Conservation (phyloP, 2,113 vertebrate genomes). For the Athene cunicularia region DNA sequence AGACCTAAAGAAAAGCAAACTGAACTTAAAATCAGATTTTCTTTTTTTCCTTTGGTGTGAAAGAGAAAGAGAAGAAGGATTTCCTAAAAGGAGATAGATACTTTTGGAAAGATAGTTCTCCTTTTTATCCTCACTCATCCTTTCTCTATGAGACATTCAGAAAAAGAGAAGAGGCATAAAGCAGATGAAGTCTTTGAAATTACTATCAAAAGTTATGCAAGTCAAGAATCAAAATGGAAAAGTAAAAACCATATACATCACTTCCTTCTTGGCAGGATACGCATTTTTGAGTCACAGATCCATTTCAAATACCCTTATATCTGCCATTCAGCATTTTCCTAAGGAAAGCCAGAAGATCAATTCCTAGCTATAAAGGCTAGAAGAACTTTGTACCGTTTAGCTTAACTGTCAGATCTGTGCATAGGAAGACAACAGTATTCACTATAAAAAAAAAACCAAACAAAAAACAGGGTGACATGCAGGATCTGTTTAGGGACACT, state of each 20-base stretch:
- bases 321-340: not conserved
- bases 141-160: not conserved
- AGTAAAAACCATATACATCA: not conserved
- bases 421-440: not conserved
- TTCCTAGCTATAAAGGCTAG: not conserved
- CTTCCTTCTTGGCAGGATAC: not conserved
- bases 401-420: not conserved
- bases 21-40: not conserved
- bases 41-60: not conserved
- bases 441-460: not conserved
- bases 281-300: not conserved
- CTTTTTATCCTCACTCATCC: not conserved
- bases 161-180: not conserved
- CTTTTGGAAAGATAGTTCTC: not conserved
- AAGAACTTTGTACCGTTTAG: not conserved
- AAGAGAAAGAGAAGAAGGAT: not conserved
- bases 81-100: not conserved
- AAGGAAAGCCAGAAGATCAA: not conserved
- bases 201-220: not conserved
- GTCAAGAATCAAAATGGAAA: not conserved
- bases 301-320: not conserved
- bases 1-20: not conserved
- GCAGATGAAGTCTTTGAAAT: not conserved
- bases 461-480: not conserved
- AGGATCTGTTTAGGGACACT: not conserved